Conservation (phyloP, 2,888 invertebrate genomes). For the Acrocyrtus sp. region DNA sequence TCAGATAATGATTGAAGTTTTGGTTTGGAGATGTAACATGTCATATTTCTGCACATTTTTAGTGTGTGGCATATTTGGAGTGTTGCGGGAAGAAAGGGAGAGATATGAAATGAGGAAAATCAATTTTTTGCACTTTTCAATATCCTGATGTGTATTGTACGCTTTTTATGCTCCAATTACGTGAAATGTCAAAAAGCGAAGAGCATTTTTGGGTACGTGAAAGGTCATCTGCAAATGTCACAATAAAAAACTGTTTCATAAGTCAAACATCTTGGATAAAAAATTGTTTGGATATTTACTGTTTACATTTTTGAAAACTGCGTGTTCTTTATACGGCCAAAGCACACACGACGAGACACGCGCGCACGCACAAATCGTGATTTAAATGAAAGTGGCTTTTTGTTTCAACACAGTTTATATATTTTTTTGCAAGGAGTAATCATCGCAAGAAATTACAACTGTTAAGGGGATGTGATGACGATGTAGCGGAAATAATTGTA, state of each 20-base stretch:
- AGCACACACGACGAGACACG: background rate
- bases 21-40: too few species aligned
- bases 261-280: too few species aligned
- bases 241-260: background rate
- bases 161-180: background rate
- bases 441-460: background rate
- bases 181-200: background rate
- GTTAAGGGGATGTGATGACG: background rate
- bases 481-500: conserved; percentile 20
- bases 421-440: background rate
- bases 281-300: background rate
- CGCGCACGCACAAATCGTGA: background rate
- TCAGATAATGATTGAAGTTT: too few species aligned
- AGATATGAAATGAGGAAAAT: too few species aligned
- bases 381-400: background rate
- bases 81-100: too few species aligned
- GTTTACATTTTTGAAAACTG: background rate
- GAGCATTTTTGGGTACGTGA: too few species aligned
- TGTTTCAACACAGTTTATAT: background rate
- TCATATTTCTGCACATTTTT: too few species aligned
- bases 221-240: background rate
- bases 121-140: too few species aligned
- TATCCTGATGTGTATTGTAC: background rate
- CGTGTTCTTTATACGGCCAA: background rate
- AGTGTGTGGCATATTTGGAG: too few species aligned